These are phyloP conservation scores for Oceanites oceanicus DNA, from an alignment of 2,113 vertebrate genomes.

Conservation along the genomic window DNA sequence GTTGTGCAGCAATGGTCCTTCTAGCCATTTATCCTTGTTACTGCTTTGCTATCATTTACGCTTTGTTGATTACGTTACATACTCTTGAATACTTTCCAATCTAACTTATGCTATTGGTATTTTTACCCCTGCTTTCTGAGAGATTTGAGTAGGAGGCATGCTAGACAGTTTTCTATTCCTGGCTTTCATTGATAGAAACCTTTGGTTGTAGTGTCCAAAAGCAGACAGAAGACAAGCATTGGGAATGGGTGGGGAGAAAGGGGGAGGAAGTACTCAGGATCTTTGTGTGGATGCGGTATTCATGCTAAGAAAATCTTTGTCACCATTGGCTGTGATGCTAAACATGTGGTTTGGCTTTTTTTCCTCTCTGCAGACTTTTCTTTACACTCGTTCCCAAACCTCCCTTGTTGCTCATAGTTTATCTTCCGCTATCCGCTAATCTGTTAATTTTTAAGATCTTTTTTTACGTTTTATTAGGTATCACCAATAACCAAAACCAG, in stretches of 20 bases:
- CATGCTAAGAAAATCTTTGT: background rate
- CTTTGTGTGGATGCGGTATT: background rate
- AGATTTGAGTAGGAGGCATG: background rate
- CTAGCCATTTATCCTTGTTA: background rate
- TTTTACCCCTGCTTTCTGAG: background rate
- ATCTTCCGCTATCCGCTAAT: background rate
- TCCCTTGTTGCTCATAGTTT: background rate
- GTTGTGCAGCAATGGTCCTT: background rate
- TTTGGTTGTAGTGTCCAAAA: background rate
- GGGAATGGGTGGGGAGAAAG: background rate
- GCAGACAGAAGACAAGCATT: background rate
- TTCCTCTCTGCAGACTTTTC: background rate
- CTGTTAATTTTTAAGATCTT: background rate
- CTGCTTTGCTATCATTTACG: background rate
- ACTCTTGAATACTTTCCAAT: background rate
- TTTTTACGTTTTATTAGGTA: background rate
- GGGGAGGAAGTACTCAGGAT: background rate
- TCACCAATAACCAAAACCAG: background rate
- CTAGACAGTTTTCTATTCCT: background rate
- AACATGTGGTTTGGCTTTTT: background rate
- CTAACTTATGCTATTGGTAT: background rate
- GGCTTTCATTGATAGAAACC: background rate
- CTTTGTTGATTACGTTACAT: background rate
- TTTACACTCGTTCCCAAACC: background rate
- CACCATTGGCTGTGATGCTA: background rate